phyloP scores from a whole-genome alignment of 2,797 vertebrate species.

The Otus scops region DNA sequence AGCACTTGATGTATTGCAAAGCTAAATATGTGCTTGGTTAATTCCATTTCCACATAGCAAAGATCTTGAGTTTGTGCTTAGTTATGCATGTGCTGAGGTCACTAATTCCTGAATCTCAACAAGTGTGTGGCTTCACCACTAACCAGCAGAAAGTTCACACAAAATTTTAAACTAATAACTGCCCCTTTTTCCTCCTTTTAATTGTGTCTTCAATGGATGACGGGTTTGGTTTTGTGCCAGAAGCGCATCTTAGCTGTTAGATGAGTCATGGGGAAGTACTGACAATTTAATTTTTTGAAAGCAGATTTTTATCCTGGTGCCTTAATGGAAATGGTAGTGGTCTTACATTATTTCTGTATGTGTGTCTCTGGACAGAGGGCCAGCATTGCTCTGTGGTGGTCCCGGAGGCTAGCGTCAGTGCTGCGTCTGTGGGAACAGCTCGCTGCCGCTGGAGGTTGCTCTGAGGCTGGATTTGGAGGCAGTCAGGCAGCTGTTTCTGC shows the following conservation, averaged over 20 bases:
- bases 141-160: neutral
- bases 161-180: neutral
- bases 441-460: neutral
- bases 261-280: neutral
- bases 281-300: neutral
- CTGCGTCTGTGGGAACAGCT: neutral
- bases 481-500: neutral
- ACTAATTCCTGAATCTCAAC: neutral
- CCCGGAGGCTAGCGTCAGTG: rapidly evolving
- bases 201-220: neutral
- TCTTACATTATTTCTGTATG: rapidly evolving
- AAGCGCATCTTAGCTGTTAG: neutral
- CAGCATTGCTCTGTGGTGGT: neutral
- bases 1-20: neutral
- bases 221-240: neutral
- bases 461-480: neutral
- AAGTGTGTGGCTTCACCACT: neutral
- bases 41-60: neutral
- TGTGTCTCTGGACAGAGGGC: neutral
- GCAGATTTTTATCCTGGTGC: neutral
- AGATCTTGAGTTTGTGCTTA: neutral
- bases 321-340: neutral
- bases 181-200: neutral
- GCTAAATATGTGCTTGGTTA: neutral
- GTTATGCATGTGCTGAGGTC: neutral